Evolutionary conservation across 2,113 vertebrate species (phyloP), one percentile per base, ranked within the genome.

Genomic region (Myrmecobius fasciatus): DNA sequence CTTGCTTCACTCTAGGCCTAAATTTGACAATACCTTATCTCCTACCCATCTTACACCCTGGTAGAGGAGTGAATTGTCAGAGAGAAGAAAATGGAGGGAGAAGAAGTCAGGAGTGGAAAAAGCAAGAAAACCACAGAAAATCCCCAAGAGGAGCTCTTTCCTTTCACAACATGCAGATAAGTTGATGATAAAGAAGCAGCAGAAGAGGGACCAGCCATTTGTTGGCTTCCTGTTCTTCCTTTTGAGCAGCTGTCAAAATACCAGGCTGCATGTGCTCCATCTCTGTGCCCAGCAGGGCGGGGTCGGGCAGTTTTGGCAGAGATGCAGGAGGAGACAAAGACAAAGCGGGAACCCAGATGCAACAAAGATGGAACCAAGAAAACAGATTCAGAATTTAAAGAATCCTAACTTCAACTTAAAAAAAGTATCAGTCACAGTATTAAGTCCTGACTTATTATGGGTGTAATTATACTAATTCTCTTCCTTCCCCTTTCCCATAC

Each of bases 291-390:
- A 0, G 10, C n/a, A 83, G 67, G 67, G 67, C 25, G 83, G 94
- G 51, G 43, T 48, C 75, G 25, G 60, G 46, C 46, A 48, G 31
- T 46, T 91, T 91, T 53, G 31, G 24, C 25, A 56, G 49, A 90
- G 8, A 46, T 75, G 67, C 22, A 53, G 11, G 89, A 94, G 54
- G 47, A 89, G 52, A 46, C 10, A 4, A 54, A 54, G 20, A 17
- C 24, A 47, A 54, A n/a, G 25, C 0, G 3, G 25, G 52, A 95
- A 91, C 90, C 20, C 56, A 46, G 25, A n/a, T 43, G 20, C 24
- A 43, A 26, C 3, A 46, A 94, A 95, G 95, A 95, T 20, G 56
- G n/a, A 47, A 91, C 47, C 25, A 17, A 53, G 36, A 94, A 90
- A 14, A 54, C 52, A 90, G 46, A 54, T 75, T 53, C 53, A 52